These are phyloP conservation scores for Actinernus sp. DNA, from an alignment of 92 coral and sea anemone species.

Conservation along the genomic window DNA sequence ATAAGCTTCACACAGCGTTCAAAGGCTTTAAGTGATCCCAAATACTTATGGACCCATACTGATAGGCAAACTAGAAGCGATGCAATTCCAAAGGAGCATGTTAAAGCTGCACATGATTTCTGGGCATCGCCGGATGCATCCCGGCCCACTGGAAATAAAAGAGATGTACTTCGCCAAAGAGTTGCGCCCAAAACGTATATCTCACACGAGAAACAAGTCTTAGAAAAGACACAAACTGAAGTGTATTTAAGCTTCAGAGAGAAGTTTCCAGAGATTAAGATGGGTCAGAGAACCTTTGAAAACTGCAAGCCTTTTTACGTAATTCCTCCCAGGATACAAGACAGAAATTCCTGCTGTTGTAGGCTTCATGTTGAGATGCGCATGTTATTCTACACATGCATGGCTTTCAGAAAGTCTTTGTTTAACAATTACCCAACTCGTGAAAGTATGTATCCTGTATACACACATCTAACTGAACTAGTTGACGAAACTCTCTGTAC, in stretches of 20 bases:
- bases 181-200: conserved; percentile 42
- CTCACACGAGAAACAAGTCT: conserved; percentile 53
- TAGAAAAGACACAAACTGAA: conserved; percentile 70
- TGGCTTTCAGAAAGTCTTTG: conserved; percentile 34
- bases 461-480: conserved; percentile 26
- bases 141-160: conserved; percentile 67
- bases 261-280: conserved; percentile 55
- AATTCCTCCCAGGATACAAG: conserved; percentile 23
- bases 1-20: conserved; percentile 14
- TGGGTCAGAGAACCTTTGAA: conserved; percentile 59
- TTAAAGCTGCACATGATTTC: conserved; percentile 51
- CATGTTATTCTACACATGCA: conserved; percentile 31
- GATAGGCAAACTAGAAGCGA: conserved; percentile 21
- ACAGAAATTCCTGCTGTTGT: conserved; percentile 56
- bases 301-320: conserved; percentile 65
- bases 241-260: conserved; percentile 55
- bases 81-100: neutral
- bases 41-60: neutral
- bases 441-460: too few species aligned
- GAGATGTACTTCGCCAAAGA: conserved; percentile 35
- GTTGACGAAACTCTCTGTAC: conserved; percentile 37
- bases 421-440: neutral
- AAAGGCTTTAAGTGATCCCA: neutral
- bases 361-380: conserved; percentile 50
- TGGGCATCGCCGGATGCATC: conserved; percentile 59